Base-by-base conservation (phyloP, 53 echinoderm and acorn worm species). In the Luidia sarsii region DNA sequence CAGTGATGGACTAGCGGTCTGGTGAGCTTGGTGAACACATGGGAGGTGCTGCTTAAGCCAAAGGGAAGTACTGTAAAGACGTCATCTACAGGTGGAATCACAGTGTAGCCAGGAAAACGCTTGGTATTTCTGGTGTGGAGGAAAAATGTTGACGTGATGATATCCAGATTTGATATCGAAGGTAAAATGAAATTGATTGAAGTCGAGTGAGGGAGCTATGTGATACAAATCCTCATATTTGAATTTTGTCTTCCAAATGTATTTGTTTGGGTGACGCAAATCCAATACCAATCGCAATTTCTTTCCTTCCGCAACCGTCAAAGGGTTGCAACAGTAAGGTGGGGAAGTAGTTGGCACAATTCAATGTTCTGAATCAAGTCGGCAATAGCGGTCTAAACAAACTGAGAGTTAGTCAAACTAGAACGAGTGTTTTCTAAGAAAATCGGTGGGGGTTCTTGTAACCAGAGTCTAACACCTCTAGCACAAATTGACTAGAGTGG, bases 101-200 rank as follows among this genome's bases (percentile, higher is more conserved):
- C 13, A 29, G 38, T 85, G 77, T 11, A 30, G 10, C 83, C 85
- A 85, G 2, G 75, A 85, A n/a, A 85, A 75, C 7, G 75, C 77
- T 2, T 67, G 31, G 28, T 66, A 85, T 56, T 85, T 51, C 41
- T 85, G 85, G 65, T 85, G 75, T 22, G 55, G 75, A 8, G 85
- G 85, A 29, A 85, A 85, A n/a, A 83, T 83, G 23, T 82, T 68
- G 0, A 70, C 15, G 48, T 70, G 83, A n/a, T 83, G 70, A 45
- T 82, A 82, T 7, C 70, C 70, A 23, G 83, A 83, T 59, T 83
- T 71, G n/a, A 75, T 31, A 51, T 73, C 51, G 33, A 84, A 84
- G 3, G 74, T 35, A 19, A 74, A 74, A 65, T 73, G 64, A 24
- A 65, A 65, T 33, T 74, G 85, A 6, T 27, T 22, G 7, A 5